Evolutionary conservation across 2,888 invertebrate genomes (phyloP), one percentile per base, ranked within the genome.

Genomic region (Caenorhabditis sinica): DNA sequence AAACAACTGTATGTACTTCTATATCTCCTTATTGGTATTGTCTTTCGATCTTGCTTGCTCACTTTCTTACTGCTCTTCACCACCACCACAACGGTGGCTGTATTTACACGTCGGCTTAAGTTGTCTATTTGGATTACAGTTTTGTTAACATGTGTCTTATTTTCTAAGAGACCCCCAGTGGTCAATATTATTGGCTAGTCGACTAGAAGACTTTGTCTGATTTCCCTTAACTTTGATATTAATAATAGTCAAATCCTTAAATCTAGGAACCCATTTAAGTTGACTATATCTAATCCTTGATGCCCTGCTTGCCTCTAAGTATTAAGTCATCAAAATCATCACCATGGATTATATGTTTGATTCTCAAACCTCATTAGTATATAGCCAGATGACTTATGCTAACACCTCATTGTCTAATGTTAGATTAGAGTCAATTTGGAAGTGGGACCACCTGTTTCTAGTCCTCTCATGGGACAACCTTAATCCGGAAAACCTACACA

Each of bases 51-150:
- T 53, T 63, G 63, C 61, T 71, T 71, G 63, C 63, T 71, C 60
- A 61, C 72, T 66, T 53, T 53, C 45, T 53, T 76, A 68, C 56
- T 61, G 9, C 68, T 61, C 20, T 36, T 30, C 40, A 40, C 40
- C 13, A 36, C 33, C 33, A 36, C 28, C 53, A 43, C 40, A 33
- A 61, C 74, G 20, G 74, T 74, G 72, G 73, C 72, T 68, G 65
- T 83, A 83, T 83, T 83, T 83, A 69, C 77, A 58, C 69, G 68
- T 74, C 71, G 77, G 83, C 83, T 83, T 83, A 83, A 71, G 72
- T 79, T 83, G 79, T 83, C 73, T 83, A 69, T 83, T 83, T 83
- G 83, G 76, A 83, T 79, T 79, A 73, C 60, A 69, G 83, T 73
- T 83, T 69, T 82, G 71, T 71, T 75, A 82, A 76, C 75, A 80